Evolutionary conservation across 2,888 invertebrate species (phyloP).

Genomic region (Caenorhabditis sp.): DNA sequence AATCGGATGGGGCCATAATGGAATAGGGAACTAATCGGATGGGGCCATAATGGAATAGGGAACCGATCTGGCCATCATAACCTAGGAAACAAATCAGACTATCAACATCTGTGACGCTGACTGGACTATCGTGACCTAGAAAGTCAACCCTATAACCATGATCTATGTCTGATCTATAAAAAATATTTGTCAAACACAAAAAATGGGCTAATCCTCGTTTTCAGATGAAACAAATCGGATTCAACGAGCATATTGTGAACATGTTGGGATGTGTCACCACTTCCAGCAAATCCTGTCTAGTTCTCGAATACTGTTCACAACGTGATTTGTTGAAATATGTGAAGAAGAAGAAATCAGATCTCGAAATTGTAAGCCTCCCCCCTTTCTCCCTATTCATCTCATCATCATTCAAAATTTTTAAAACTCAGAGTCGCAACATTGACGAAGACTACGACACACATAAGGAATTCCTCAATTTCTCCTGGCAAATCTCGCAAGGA

Average conservation of each 20-base stretch:
- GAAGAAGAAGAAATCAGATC: constrained; percentile 46
- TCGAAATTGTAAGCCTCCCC: constrained; percentile 53
- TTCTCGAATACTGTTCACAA: constrained; percentile 64
- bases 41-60: too few relatives aligned
- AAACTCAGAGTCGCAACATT: constrained; percentile 43
- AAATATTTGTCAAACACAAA: too few relatives aligned
- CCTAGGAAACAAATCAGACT: too few relatives aligned
- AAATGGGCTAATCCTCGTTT: too few relatives aligned
- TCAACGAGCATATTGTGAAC: constrained; percentile 65
- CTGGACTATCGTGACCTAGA: too few relatives aligned
- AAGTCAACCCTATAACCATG: too few relatives aligned
- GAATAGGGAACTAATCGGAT: too few relatives aligned
- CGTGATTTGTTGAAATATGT: constrained; percentile 61
- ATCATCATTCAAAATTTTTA: not conserved
- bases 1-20: too few relatives aligned
- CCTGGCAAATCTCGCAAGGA: constrained; percentile 68
- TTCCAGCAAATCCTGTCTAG: constrained; percentile 49
- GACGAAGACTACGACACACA: constrained; percentile 64
- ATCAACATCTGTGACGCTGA: too few relatives aligned
- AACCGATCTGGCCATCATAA: too few relatives aligned
- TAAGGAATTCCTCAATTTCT: constrained; percentile 65
- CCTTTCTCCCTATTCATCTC: too few relatives aligned
- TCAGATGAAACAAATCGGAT: constrained; percentile 65
- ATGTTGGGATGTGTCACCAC: constrained; percentile 68
- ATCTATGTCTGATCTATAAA: too few relatives aligned